Percentiles rank a stretch among this genome's conserved stretches.
phyloP scores from a whole-genome alignment of 2,888 invertebrate genomes.

The Molanna angustata region DNA sequence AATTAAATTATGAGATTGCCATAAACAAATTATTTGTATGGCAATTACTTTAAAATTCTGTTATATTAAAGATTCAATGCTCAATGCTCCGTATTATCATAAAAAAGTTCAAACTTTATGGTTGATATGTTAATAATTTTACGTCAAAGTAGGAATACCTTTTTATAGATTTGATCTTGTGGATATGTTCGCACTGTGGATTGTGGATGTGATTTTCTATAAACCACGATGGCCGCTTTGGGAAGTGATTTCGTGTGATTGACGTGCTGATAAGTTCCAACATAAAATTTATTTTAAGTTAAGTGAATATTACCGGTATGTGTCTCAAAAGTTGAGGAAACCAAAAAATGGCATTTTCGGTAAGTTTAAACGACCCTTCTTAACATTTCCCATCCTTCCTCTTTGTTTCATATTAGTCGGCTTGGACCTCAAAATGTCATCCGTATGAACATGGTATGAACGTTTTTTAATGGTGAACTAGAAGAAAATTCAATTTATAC shows the following conservation, averaged over 20 bases:
- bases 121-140: no score
- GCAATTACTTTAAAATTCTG: no score
- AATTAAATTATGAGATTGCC: no score
- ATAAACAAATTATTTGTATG: no score
- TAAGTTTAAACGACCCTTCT: constrained; percentile 4
- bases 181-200: no score
- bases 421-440: constrained; percentile 14
- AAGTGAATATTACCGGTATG: constrained; percentile 12
- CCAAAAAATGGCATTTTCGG: constrained; percentile 17
- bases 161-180: no score
- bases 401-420: constrained; percentile 19
- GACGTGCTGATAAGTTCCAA: constrained; percentile 8
- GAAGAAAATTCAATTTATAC: no score
- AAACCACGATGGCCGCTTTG: constrained; percentile 16
- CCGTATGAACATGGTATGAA: not conserved
- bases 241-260: constrained; percentile 16
- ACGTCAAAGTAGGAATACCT: no score
- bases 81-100: no score
- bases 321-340: constrained; percentile 10
- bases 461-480: not conserved
- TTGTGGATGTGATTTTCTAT: no score
- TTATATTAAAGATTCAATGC: no score
- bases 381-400: constrained; percentile 3
- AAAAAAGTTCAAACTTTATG: no score
- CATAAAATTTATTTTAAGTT: constrained; percentile 2